Base-by-base conservation (phyloP, 2,797 vertebrate species). In the Anguilla pacifica region DNA sequence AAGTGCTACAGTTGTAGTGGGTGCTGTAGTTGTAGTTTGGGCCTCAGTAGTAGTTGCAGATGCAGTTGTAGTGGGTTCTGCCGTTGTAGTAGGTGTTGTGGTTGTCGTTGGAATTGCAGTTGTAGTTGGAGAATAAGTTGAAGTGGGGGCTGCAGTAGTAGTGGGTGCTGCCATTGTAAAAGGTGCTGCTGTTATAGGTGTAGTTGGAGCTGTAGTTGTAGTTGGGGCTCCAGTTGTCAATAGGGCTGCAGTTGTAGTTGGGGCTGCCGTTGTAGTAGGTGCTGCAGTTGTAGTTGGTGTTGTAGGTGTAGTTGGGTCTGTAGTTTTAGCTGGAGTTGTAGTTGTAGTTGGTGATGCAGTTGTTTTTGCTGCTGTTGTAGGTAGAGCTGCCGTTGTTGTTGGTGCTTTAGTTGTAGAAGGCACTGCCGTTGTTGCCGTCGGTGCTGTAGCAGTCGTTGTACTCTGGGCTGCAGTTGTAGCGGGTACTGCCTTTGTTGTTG, bases 271-370 rank as follows among this genome's bases (percentile, higher is more conserved):
- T 39, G 39, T 39, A 39, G 39, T 39, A 39, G 39, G 61, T 1
- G 90, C 89, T 53, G 90, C 46, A 9, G 53, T 25, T 25, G 84
- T 15, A 22, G 53, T 79, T 6, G 3, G 53, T 7, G 11, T 13
- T 1, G 22, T 89, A 53, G 82, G 0, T 2, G 19, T 0, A 0
- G 49, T 55, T n/a, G 88, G 6, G 0, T 25, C 3, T n/a, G 70
- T 86, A 2, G 7, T 1, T 0, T 2, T 0, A 0, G 0, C 85
- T 0, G 0, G 0, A 0, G 61, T 6, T 84, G 6, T 0, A 9
- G 59, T 49, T 0, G 6, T 6, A n/a, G 17, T 93, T 93, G 39
- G 0, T 82, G 87, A 89, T 0, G 39, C 39, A 39, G 0, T 0
- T 84, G 5, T 28, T 0, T 0, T 0, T 89, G 0, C 83, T 1